phyloP scores from a whole-genome alignment of 2,888 invertebrate species.

The Ptychoptera contaminata region DNA sequence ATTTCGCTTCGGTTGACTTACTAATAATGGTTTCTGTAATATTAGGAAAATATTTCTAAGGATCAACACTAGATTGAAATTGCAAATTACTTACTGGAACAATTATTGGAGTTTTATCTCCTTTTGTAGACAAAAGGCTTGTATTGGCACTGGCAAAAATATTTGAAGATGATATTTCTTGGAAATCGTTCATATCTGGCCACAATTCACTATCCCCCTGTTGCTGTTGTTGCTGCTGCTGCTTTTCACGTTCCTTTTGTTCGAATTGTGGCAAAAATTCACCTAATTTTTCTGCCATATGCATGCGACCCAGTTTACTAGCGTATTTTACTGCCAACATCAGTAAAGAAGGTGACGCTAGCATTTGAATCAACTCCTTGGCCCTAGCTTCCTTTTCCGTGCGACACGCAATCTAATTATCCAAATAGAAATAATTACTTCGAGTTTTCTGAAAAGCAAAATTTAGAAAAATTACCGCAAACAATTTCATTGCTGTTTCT shows the following conservation, averaged over 20 bases:
- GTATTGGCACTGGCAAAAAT: no score
- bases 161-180: no score
- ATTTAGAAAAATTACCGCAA: constrained; percentile 50
- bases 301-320: constrained; percentile 54
- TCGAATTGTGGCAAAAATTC: constrained; percentile 36
- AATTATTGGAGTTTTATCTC: constrained; percentile 11
- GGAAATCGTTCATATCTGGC: no score
- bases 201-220: no score
- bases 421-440: constrained; percentile 6
- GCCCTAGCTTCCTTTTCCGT: constrained; percentile 74
- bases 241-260: constrained; percentile 16
- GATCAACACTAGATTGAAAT: neutral
- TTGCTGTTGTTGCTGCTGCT: neutral
- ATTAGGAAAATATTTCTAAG: neutral
- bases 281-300: constrained; percentile 62
- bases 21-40: constrained; percentile 22
- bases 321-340: constrained; percentile 84
- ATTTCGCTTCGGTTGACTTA: constrained; percentile 28
- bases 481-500: constrained; percentile 74
- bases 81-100: constrained; percentile 13
- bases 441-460: neutral
- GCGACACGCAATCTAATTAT: constrained; percentile 60
- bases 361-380: constrained; percentile 67
- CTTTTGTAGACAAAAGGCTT: neutral
- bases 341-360: constrained; percentile 60